Evolutionary conservation across 2,888 invertebrate species (phyloP).

Genomic region (Nemoura dubitans): DNA sequence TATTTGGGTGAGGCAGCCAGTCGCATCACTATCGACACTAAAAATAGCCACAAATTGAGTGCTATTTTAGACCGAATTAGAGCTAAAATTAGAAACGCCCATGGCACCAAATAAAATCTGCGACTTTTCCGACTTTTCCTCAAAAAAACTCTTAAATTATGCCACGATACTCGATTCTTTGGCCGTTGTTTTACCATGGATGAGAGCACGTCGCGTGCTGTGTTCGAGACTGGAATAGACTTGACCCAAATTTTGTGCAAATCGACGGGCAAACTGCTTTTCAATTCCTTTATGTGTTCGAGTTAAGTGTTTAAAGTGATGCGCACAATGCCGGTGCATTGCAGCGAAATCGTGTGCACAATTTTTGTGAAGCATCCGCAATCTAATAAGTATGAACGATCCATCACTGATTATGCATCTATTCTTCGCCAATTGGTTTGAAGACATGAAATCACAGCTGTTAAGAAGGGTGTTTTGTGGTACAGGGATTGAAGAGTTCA

Average conservation of each 20-base stretch:
- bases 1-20: neutral
- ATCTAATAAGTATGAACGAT: no score
- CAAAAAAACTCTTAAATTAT: neutral
- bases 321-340: neutral
- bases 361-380: no score
- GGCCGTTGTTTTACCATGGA: neutral
- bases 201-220: neutral
- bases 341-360: neutral
- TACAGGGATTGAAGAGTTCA: no score
- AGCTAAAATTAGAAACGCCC: neutral
- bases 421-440: no score
- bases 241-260: neutral
- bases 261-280: neutral
- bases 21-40: neutral
- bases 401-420: no score
- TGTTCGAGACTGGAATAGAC: neutral
- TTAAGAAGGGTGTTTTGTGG: no score
- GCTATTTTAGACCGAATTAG: neutral
- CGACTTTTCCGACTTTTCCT: no score
- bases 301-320: neutral
- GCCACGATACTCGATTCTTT: neutral
- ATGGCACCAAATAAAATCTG: neutral
- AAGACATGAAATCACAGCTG: no score
- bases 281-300: neutral
- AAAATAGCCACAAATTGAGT: neutral